Evolutionary conservation across 2,113 vertebrate species (phyloP), one percentile per base, ranked within the genome.

Genomic region (Ancistrus triradiatus): DNA sequence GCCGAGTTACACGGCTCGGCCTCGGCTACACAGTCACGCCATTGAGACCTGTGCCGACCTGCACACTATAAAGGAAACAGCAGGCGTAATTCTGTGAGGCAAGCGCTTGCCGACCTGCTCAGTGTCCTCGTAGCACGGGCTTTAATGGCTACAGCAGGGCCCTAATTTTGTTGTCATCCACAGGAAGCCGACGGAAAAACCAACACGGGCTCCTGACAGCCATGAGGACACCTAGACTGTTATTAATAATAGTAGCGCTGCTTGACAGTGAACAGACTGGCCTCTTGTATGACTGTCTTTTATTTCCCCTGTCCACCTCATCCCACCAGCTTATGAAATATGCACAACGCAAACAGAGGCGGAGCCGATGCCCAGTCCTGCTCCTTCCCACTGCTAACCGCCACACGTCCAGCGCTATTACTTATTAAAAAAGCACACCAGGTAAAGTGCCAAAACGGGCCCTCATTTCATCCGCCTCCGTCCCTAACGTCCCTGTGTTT

Each of bases 321-420:
- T 78, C 72, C 75, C 73, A 63, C 61, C 66, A 82, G 83, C 83
- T 84, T 85, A 87, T 88, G 81, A 89, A 88, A 88, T 87, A 88
- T 89, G 85, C 83, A 89, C 83, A 85, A 85, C 60, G 81, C 86
- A 87, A 89, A 89, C 86, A 89, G 87, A 89, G 85, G 84, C 85
- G 85, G 86, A 80, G 84, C 81, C 84, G 86, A 87, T 86, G 84
- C 72, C 66, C 63, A 75, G 85, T 82, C 83, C 77, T 84, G 85
- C 83, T 82, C 81, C 81, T 71, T 81, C 84, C n/a, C 70, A 69
- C 77, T 82, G 83, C 83, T 87, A 88, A 89, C 87, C 84, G 50
- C 86, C 86, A 87, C 85, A 87, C 75, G 84, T 88, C 85, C 83
- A 87, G 81, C 78, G 71, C 78, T 85, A 85, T 89, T 84, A 87